Evolutionary conservation across 1,140 invertebrate genomes (phyloP).

Genomic region (Drosophila teissieri): DNA sequence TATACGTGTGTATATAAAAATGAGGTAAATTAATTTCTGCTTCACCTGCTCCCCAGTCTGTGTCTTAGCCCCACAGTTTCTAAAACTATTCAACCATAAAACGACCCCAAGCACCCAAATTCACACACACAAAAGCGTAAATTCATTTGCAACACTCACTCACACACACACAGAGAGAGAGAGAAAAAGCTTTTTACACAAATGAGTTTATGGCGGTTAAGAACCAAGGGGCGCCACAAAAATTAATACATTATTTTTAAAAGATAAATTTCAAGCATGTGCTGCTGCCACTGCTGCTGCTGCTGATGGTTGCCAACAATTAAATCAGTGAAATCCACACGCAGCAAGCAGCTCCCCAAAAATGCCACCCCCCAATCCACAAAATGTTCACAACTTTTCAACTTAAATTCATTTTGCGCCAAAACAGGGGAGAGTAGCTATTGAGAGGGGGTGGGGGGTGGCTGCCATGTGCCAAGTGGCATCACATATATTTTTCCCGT

Average conservation of each 20-base stretch:
- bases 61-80: conserved; percentile 57
- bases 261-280: conserved; percentile 76
- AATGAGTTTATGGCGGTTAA: conserved; percentile 72
- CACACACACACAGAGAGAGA: conserved; percentile 4
- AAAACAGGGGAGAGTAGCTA: conserved; percentile 26
- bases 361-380: conserved; percentile 30
- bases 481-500: conserved; percentile 74
- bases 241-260: conserved; percentile 83
- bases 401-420: conserved; percentile 80
- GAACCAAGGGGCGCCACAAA: conserved; percentile 53
- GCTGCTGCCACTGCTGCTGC: conserved; percentile 1
- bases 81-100: conserved; percentile 78
- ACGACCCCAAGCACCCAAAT: conserved; percentile 46
- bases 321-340: conserved; percentile 83
- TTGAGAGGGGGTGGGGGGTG: not conserved
- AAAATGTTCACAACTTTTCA: conserved; percentile 82
- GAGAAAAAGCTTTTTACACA: conserved; percentile 76
- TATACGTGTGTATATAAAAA: conserved; percentile 44
- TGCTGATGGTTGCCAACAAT: conserved; percentile 57
- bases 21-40: conserved; percentile 36
- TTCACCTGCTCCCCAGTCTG: conserved; percentile 43
- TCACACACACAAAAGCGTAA: conserved; percentile 52
- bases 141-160: conserved; percentile 67
- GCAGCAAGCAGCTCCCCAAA: conserved; percentile 42
- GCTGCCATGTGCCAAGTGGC: conserved; percentile 53